A percentile compares a stretch with the other conserved stretches of the same genome.
These are phyloP conservation scores for Ectropis crepuscularia DNA, from an alignment of 2,888 invertebrate species.

Conservation along the genomic window DNA sequence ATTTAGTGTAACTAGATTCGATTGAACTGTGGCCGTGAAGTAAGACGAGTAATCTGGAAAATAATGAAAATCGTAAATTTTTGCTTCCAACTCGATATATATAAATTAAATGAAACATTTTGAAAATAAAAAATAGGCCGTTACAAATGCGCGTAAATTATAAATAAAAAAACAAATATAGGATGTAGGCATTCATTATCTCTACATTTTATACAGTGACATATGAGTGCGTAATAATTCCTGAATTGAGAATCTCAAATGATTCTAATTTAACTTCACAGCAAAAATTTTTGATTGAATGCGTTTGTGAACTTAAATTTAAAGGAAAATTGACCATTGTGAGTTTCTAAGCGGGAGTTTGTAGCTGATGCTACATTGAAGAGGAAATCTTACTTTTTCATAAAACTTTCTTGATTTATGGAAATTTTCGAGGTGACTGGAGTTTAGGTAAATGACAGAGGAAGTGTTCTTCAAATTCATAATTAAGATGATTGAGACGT, in stretches of 20 bases:
- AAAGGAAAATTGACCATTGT: conserved; percentile 14
- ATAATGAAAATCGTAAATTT: background rate
- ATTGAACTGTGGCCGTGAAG: conserved; percentile 51
- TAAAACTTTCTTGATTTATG: conserved; percentile 1
- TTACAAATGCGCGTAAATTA: too few relatives aligned
- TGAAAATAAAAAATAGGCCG: too few relatives aligned
- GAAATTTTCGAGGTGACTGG: background rate
- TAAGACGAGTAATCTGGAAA: conserved; percentile 57
- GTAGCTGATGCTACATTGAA: conserved; percentile 11
- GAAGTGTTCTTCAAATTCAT: background rate
- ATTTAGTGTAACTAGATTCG: conserved; percentile 54
- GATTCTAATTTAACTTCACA: conserved; percentile 6
- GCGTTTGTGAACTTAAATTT: conserved; percentile 13
- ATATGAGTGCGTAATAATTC: too few relatives aligned
- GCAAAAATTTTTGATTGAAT: conserved; percentile 14
- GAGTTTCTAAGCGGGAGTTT: conserved; percentile 17
- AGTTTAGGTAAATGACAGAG: conserved; percentile 2
- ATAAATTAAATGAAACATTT: too few relatives aligned
- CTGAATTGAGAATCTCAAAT: conserved; percentile 1
- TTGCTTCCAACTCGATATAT: too few relatives aligned
- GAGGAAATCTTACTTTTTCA: conserved; percentile 13
- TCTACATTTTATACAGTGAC: too few relatives aligned
- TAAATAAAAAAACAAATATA: too few relatives aligned
- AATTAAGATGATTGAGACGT: background rate
- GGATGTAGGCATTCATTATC: too few relatives aligned